Evolutionary conservation across 1,140 invertebrate species (phyloP).

Genomic region (Ceratitis capitata): DNA sequence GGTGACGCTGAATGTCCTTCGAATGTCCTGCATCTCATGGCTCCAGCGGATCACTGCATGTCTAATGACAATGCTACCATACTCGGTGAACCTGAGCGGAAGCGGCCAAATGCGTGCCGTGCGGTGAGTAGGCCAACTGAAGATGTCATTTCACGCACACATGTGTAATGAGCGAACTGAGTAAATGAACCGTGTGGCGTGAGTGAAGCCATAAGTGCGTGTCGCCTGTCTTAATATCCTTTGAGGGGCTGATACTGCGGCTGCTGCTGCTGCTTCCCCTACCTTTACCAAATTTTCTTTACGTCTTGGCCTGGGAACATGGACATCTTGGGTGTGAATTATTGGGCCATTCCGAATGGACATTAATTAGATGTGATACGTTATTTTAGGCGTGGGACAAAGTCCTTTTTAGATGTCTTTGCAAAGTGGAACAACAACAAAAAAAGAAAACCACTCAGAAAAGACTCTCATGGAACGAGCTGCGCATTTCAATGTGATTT

Average conservation of each 20-base stretch:
- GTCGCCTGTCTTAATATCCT: neutral
- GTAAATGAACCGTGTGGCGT: slow-evolving; percentile 24
- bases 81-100: neutral
- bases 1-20: slow-evolving; percentile 15
- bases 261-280: neutral
- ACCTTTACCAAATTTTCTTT: too few species aligned
- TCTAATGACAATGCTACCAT: neutral
- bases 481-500: slow-evolving; percentile 17
- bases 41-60: neutral
- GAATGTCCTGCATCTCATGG: neutral
- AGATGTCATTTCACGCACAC: slow-evolving; percentile 40
- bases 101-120: neutral
- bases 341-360: slow-evolving; percentile 25
- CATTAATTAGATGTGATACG: slow-evolving; percentile 14
- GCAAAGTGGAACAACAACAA: too few species aligned
- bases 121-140: neutral
- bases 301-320: neutral
- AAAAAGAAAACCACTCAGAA: neutral
- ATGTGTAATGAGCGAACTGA: slow-evolving; percentile 20
- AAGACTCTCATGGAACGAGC: neutral
- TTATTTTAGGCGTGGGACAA: neutral
- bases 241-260: neutral
- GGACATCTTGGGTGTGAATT: slow-evolving; percentile 35
- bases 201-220: neutral
- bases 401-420: too few species aligned